These are phyloP conservation scores for Sebastolobus altivelis DNA, from an alignment of 2,797 vertebrate genomes.

Conservation along the genomic window DNA sequence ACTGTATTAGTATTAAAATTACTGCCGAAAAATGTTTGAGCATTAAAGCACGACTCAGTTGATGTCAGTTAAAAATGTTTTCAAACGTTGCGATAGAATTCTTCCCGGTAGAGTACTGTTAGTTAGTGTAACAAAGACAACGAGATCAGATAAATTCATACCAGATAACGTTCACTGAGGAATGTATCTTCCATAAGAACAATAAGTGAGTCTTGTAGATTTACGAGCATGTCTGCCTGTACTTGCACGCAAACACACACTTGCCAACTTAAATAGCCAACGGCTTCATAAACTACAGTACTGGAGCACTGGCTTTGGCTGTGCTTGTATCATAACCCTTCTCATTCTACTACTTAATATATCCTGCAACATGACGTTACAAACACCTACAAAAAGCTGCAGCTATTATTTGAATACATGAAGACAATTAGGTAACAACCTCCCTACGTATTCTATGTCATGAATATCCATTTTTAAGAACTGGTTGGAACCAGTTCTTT, in stretches of 20 bases:
- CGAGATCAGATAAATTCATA: neutral
- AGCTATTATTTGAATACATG: neutral
- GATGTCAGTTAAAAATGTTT: too few species aligned
- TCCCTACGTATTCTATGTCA: neutral
- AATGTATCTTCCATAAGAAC: neutral
- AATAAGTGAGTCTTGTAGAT: neutral
- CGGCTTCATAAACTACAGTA: neutral
- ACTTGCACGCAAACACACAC: conserved; percentile 13
- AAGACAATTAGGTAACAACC: neutral
- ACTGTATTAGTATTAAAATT: too few species aligned
- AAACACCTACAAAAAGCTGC: neutral
- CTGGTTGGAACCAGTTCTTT: neutral
- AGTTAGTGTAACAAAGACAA: neutral
- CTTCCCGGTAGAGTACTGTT: neutral
- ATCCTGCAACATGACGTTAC: neutral
- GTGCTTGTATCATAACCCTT: neutral
- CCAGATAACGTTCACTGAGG: neutral
- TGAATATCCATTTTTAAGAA: neutral
- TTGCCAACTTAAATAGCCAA: neutral
- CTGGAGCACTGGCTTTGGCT: neutral
- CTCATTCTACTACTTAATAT: neutral
- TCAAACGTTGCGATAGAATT: neutral
- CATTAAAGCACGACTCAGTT: too few species aligned
- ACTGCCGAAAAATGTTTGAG: too few species aligned
- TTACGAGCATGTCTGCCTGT: neutral